These are phyloP conservation scores for Heterotis niloticus DNA, from an alignment of 2,113 vertebrate genomes.

Conservation along the genomic window DNA sequence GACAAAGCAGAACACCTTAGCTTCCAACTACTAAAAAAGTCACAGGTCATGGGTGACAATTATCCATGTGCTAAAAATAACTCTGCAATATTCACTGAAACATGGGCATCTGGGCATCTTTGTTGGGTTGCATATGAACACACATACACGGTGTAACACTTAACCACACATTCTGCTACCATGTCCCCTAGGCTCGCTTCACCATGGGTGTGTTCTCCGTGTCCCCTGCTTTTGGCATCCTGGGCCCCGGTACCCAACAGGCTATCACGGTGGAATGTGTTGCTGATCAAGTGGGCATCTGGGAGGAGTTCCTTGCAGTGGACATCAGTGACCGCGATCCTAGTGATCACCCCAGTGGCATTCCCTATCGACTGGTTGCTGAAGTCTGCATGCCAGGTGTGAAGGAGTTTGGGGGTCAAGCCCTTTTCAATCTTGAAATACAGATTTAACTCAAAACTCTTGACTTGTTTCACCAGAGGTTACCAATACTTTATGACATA, in stretches of 20 bases:
- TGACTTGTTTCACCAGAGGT: too few species aligned
- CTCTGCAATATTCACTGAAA: background rate
- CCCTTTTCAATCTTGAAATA: background rate
- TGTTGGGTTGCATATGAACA: background rate
- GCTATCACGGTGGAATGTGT: slow-evolving; percentile 73
- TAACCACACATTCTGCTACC: background rate
- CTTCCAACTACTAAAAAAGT: background rate
- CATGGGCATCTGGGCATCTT: too few species aligned
- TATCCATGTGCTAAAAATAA: background rate
- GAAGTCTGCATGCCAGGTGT: slow-evolving; percentile 82
- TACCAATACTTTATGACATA: too few species aligned
- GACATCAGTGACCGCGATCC: slow-evolving; percentile 77
- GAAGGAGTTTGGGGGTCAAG: background rate
- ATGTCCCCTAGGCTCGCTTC: slow-evolving; percentile 58
- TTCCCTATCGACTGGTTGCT: slow-evolving; percentile 67
- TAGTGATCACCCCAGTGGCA: slow-evolving; percentile 66
- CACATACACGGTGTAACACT: background rate
- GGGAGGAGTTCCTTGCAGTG: slow-evolving; percentile 67
- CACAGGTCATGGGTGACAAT: background rate
- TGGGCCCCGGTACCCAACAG: slow-evolving; percentile 65
- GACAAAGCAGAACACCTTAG: background rate
- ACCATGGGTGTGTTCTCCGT: slow-evolving; percentile 74
- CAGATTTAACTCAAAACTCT: too few species aligned
- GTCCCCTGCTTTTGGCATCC: slow-evolving; percentile 66
- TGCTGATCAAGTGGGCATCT: slow-evolving; percentile 69